Conservation (phyloP, 2,888 invertebrate species). For the Brachylomia viminalis region DNA sequence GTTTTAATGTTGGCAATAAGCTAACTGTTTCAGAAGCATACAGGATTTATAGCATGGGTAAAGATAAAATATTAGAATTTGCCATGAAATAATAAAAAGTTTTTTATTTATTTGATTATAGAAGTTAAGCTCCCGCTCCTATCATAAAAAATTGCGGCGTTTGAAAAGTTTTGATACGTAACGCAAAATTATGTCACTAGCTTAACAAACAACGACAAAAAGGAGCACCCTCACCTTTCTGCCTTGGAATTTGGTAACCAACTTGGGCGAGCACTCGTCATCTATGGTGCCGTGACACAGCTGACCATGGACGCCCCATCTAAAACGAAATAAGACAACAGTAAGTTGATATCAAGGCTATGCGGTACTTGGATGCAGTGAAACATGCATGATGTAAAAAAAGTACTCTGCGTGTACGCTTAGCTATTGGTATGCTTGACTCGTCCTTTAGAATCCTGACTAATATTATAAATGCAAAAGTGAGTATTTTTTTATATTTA, state of each 20-base stretch:
- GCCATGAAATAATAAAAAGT: neutral
- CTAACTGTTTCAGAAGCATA: too few species aligned
- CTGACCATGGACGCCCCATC: conserved; percentile 98
- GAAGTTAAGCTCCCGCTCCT: neutral
- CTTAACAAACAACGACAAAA: neutral
- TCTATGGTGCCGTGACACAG: conserved; percentile 96
- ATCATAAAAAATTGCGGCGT: neutral
- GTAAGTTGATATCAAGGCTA: neutral
- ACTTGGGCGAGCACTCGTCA: conserved; percentile 89
- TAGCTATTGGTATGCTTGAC: neutral
- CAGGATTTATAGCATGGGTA: too few species aligned
- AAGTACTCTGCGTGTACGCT: neutral
- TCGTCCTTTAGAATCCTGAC: neutral
- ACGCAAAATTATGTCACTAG: neutral
- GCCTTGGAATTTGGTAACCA: conserved; percentile 85
- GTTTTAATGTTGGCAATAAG: too few species aligned
- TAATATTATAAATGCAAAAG: too few species aligned
- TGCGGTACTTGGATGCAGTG: neutral
- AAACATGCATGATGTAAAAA: neutral
- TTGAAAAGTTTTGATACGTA: neutral
- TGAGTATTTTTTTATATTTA: too few species aligned
- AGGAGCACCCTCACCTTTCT: conserved; percentile 77
- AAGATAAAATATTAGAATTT: too few species aligned
- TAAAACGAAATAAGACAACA: conserved; percentile 64
- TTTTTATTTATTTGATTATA: neutral